A percentile compares a stretch with the other conserved stretches of the same genome.
phyloP scores from a whole-genome alignment of 2,888 invertebrate genomes.

The Ornithoptera priamus region DNA sequence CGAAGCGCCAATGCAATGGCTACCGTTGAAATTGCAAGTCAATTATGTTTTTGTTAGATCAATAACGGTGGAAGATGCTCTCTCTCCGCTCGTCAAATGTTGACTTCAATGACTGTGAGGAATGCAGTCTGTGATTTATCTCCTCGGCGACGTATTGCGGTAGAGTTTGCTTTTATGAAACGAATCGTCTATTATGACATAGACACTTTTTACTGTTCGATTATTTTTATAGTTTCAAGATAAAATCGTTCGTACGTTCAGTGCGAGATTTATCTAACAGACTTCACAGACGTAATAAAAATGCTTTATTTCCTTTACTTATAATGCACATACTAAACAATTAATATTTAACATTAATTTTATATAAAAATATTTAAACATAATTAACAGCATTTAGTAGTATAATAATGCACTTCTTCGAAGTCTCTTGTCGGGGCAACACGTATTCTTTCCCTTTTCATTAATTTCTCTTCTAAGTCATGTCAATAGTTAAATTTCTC shows the following conservation, averaged over 20 bases:
- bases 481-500: no score
- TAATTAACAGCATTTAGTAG: no score
- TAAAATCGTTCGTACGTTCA: not conserved
- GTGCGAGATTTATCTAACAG: not conserved
- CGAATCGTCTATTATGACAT: conserved; percentile 9
- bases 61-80: conserved; percentile 29
- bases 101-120: conserved; percentile 42
- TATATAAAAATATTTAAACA: no score
- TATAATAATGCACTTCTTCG: no score
- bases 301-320: not conserved
- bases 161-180: conserved; percentile 16
- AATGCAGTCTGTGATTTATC: conserved; percentile 37
- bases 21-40: conserved; percentile 30
- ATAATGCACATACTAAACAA: no score
- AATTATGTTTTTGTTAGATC: conserved; percentile 30
- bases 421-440: not conserved
- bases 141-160: not conserved
- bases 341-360: no score
- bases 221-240: not conserved
- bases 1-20: conserved; percentile 12
- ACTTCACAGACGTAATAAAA: not conserved
- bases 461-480: no score
- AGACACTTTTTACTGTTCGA: conserved; percentile 1
- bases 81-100: conserved; percentile 31
- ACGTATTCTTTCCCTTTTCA: not conserved